Percentiles rank a stretch among this genome's conserved stretches.
Evolutionary conservation across 2,113 vertebrate species (phyloP).

Genomic region (Cyanoramphus novaezelandiae): DNA sequence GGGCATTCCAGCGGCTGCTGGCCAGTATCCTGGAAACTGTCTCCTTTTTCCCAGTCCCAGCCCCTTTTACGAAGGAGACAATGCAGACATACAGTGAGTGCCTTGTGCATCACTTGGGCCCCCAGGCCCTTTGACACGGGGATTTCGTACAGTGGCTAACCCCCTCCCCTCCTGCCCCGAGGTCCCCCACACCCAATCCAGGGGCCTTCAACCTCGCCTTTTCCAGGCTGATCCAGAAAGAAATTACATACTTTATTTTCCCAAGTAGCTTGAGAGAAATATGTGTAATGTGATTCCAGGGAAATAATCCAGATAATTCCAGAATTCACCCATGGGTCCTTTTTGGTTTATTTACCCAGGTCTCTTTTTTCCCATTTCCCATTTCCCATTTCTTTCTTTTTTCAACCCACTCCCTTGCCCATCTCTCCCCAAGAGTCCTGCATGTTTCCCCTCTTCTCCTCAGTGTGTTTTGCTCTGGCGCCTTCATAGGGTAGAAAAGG

Average conservation of each 20-base stretch:
- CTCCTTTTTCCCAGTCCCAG: slow-evolving; percentile 75
- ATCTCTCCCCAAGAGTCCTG: not conserved
- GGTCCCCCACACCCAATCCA: slow-evolving; percentile 27
- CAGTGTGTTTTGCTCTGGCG: not conserved
- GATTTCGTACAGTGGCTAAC: slow-evolving; percentile 67
- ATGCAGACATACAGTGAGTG: slow-evolving; percentile 78
- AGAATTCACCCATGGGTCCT: not conserved
- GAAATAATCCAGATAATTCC: slow-evolving; percentile 3
- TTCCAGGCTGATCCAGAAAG: slow-evolving; percentile 23
- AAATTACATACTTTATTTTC: not conserved
- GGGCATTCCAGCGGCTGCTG: slow-evolving; percentile 83
- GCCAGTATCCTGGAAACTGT: slow-evolving; percentile 83
- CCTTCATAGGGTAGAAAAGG: not conserved
- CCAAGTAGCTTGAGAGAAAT: not conserved
- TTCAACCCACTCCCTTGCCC: not conserved
- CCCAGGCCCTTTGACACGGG: slow-evolving; percentile 67
- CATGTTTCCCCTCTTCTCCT: not conserved
- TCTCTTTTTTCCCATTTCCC: not conserved
- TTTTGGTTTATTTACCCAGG: not conserved
- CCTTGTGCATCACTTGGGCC: slow-evolving; percentile 77
- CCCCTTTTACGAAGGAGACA: slow-evolving; percentile 84
- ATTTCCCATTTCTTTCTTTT: not conserved
- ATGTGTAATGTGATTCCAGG: not conserved
- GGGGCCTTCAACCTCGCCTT: not conserved
- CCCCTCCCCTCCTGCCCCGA: slow-evolving; percentile 2